A percentile compares a stretch with the other conserved stretches of the same genome.
phyloP scores from a whole-genome alignment of 2,888 invertebrate species.

The Fabriciana adippe region DNA sequence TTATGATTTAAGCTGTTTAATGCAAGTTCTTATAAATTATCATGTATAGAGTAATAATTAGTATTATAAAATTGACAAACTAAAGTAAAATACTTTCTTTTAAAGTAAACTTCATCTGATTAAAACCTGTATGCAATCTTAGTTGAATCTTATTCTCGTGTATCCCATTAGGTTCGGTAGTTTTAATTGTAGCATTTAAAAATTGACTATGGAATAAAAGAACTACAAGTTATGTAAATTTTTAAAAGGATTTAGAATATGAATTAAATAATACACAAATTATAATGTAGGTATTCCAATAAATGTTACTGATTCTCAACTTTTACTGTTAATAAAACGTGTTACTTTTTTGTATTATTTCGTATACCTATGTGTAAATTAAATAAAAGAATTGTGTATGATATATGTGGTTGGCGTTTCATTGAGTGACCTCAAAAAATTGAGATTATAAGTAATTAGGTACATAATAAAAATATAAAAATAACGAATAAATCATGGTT shows the following conservation, averaged over 20 bases:
- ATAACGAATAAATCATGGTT: too few species aligned
- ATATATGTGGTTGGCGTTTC: neutral
- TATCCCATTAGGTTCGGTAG: neutral
- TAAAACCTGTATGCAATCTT: neutral
- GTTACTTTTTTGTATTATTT: slow-evolving; percentile 30
- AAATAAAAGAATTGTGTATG: slow-evolving; percentile 33
- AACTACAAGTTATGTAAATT: neutral
- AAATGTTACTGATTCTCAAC: slow-evolving; percentile 16
- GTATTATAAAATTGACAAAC: too few species aligned
- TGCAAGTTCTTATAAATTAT: too few species aligned
- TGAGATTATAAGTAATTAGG: too few species aligned
- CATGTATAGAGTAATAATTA: too few species aligned
- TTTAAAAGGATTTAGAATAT: neutral
- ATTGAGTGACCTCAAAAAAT: neutral
- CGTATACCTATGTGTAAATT: slow-evolving; percentile 20
- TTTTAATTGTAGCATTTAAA: neutral
- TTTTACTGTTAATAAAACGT: slow-evolving; percentile 18
- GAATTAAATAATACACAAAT: slow-evolving; percentile 5
- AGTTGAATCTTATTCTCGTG: neutral
- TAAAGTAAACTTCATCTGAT: neutral
- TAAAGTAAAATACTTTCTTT: too few species aligned
- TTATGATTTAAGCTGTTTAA: too few species aligned
- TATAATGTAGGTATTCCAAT: slow-evolving; percentile 11
- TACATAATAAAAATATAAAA: too few species aligned
- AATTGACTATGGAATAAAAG: slow-evolving; percentile 2